A percentile compares a stretch with the other conserved stretches of the same genome.
phyloP scores from a whole-genome alignment of 2,113 vertebrate genomes.

The Rhipidura dahli region DNA sequence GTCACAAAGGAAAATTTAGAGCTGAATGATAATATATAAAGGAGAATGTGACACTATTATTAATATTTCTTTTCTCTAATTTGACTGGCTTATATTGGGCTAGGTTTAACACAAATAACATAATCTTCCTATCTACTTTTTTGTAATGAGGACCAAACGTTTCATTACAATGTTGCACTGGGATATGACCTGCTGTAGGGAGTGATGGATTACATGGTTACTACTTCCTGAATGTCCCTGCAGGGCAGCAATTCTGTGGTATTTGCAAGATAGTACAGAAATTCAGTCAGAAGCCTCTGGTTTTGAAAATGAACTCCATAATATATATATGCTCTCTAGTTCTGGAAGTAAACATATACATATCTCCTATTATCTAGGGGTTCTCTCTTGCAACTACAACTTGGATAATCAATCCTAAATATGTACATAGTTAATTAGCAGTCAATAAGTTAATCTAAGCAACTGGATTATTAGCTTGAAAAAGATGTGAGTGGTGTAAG shows the following conservation, averaged over 20 bases:
- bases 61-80: background rate
- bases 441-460: background rate
- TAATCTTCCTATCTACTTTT: background rate
- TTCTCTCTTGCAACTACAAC: background rate
- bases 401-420: conserved; percentile 2
- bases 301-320: conserved; percentile 35
- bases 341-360: background rate
- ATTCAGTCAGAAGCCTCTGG: background rate
- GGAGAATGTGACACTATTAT: background rate
- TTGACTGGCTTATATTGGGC: background rate
- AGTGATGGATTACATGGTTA: conserved; percentile 1
- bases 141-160: background rate
- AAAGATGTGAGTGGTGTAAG: background rate
- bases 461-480: conserved; percentile 6
- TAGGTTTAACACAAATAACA: background rate
- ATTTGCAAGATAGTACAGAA: conserved; percentile 8
- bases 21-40: background rate
- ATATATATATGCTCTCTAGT: background rate
- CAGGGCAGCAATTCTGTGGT: background rate
- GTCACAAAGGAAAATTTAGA: background rate
- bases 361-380: background rate
- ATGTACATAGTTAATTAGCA: background rate
- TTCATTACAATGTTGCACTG: background rate
- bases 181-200: background rate
- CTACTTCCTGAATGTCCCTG: background rate